These are phyloP conservation scores for Bombus balteatus DNA, from an alignment of 1,140 invertebrate genomes.

Conservation along the genomic window DNA sequence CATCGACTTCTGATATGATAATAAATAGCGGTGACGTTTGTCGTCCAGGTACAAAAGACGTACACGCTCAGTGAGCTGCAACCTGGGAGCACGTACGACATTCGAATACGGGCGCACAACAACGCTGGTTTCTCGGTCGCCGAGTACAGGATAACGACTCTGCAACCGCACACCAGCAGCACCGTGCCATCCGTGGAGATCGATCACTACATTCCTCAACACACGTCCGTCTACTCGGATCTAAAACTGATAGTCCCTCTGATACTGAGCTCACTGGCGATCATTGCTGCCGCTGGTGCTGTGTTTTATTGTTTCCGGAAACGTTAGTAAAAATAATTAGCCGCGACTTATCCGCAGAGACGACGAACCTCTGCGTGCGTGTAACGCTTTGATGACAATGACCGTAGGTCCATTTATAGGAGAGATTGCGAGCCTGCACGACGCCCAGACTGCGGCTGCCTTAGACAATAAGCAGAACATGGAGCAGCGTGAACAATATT, in stretches of 20 bases:
- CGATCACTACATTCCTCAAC: conserved; percentile 79
- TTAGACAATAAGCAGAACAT: conserved; percentile 84
- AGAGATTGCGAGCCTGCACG: conserved; percentile 80
- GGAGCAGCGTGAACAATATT: conserved; percentile 84
- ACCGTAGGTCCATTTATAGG: conserved; percentile 80
- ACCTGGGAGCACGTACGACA: conserved; percentile 93
- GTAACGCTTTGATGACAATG: conserved; percentile 44
- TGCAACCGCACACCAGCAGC: conserved; percentile 87
- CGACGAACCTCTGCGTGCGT: neutral
- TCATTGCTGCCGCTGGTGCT: conserved; percentile 80
- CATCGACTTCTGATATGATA: neutral
- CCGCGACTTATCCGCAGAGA: neutral
- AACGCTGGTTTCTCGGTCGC: conserved; percentile 94
- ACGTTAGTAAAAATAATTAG: conserved; percentile 72
- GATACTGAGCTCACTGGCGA: conserved; percentile 78
- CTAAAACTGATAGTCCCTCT: conserved; percentile 80
- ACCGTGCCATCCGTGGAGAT: conserved; percentile 79
- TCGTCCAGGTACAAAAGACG: conserved; percentile 84
- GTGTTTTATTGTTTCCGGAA: conserved; percentile 82
- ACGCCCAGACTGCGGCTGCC: conserved; percentile 81
- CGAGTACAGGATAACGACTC: conserved; percentile 93
- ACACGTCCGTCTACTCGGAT: conserved; percentile 79
- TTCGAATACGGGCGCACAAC: conserved; percentile 94
- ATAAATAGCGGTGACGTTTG: conserved; percentile 1
- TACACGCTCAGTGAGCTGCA: conserved; percentile 91